These are phyloP conservation scores for Drosophila hamatofila DNA, from an alignment of 2,888 invertebrate species.

Conservation along the genomic window DNA sequence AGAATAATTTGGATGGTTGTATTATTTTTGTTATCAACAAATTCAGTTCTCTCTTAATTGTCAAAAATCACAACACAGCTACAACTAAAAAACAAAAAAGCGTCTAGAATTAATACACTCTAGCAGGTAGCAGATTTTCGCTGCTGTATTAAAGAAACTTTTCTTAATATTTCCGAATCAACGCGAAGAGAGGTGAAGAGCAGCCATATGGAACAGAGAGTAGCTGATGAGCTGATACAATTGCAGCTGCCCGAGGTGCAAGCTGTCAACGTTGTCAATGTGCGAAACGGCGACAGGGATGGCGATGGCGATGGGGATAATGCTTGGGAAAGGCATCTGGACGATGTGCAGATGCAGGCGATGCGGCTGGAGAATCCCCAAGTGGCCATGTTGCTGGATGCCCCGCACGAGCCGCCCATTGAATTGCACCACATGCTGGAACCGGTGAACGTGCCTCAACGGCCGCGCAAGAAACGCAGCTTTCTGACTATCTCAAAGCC, in stretches of 20 bases:
- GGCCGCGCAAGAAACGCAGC: constrained; percentile 65
- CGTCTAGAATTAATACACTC: constrained; percentile 9
- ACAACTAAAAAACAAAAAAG: constrained; percentile 7
- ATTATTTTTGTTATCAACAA: not conserved
- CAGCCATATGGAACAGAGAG: constrained; percentile 14
- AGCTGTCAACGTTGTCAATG: constrained; percentile 17
- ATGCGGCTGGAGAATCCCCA: constrained; percentile 36
- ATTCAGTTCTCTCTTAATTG: constrained; percentile 31
- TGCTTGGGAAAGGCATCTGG: constrained; percentile 27
- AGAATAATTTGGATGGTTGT: constrained; percentile 21
- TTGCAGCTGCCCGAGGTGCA: constrained; percentile 24
- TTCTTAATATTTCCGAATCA: constrained; percentile 3
- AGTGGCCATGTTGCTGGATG: constrained; percentile 57
- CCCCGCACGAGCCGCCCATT: constrained; percentile 65
- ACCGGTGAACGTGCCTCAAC: constrained; percentile 39
- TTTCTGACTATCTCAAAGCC: constrained; percentile 58
- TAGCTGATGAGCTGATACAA: constrained; percentile 21
- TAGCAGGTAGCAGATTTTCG: constrained; percentile 26
- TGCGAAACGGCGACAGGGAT: constrained; percentile 20
- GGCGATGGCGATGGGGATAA: constrained; percentile 13
- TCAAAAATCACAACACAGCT: constrained; percentile 4
- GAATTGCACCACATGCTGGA: constrained; percentile 39
- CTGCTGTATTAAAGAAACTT: constrained; percentile 66
- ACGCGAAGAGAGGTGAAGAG: not conserved
- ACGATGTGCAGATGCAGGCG: constrained; percentile 35